Evolutionary conservation across 2,797 vertebrate species (phyloP).

Genomic region (Gobio occitaniae): DNA sequence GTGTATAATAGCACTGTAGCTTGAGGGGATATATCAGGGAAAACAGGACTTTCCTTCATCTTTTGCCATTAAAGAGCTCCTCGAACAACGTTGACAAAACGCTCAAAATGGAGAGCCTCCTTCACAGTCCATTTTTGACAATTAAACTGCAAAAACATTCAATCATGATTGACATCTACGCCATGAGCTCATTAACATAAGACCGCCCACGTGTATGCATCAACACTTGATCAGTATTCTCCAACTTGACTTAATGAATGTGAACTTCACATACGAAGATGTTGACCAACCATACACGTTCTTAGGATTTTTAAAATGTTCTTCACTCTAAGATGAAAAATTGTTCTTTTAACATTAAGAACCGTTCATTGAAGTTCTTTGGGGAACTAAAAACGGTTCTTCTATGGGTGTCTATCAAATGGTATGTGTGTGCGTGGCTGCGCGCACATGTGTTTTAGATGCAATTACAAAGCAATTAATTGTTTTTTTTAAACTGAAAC

Average conservation of each 20-base stretch:
- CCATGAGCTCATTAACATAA: not conserved
- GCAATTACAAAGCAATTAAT: too few relatives aligned
- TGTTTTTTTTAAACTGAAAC: too few relatives aligned
- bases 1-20: not conserved
- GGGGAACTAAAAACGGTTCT: not conserved
- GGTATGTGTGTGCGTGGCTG: too few relatives aligned
- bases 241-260: not conserved
- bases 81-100: not conserved
- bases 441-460: too few relatives aligned
- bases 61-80: constrained; percentile 3
- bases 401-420: too few relatives aligned
- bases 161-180: too few relatives aligned
- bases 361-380: not conserved
- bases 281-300: not conserved
- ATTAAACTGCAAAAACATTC: not conserved
- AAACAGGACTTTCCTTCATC: not conserved
- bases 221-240: not conserved
- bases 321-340: not conserved
- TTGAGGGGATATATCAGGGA: not conserved
- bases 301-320: not conserved
- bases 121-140: not conserved
- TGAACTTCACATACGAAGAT: not conserved
- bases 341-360: not conserved
- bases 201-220: not conserved
- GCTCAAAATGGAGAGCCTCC: not conserved